Evolutionary conservation across 2,113 vertebrate genomes (phyloP), one percentile per base, ranked within the genome.

Genomic region (Eptesicus fuscus): DNA sequence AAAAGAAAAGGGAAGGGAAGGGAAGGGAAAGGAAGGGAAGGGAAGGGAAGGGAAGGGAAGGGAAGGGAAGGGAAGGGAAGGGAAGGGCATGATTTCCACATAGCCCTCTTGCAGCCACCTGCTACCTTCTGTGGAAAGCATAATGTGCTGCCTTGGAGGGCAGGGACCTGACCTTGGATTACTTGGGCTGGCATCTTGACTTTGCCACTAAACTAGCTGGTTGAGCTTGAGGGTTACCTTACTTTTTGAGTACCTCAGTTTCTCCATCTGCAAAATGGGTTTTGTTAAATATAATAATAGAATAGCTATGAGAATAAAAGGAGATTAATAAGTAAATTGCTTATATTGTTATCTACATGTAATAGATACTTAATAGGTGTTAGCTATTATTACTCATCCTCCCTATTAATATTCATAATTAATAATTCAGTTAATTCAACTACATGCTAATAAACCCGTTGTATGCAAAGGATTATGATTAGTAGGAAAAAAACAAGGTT

Each of bases 71-170:
- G 51, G 5, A 12, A 6, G 18, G 51, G 2, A 20, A 6, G 18
- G 51, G 5, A 51, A 90, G 18, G 4, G 2, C 0, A 0, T n/a
- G 44, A 74, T 16, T 42, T 79, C 18, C 6, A 71, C 3, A 51
- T 3, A 42, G 9, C 0, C 12, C 32, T 23, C 51, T 90, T 63
- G 67, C 44, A 73, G 32, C 40, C 37, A 74, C 0, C n/a, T n/a
- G n/a, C n/a, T n/a, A n/a, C n/a, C n/a, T n/a, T 25, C 32, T 35
- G 51, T 2, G 4, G 30, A 20, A 77, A 44, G 61, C 1, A 11
- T 1, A 2, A 12, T 0, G 1, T 0, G 23, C 5, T 3, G 1
- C 1, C 9, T 12, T 12, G 8, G 32, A 61, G n/a, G 10, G 28
- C 4, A 0, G 5, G 11, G 56, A 7, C 37, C 42, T 3, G 11